Evolutionary conservation across 2,888 invertebrate genomes (phyloP).

Genomic region (Gari tellinella): DNA sequence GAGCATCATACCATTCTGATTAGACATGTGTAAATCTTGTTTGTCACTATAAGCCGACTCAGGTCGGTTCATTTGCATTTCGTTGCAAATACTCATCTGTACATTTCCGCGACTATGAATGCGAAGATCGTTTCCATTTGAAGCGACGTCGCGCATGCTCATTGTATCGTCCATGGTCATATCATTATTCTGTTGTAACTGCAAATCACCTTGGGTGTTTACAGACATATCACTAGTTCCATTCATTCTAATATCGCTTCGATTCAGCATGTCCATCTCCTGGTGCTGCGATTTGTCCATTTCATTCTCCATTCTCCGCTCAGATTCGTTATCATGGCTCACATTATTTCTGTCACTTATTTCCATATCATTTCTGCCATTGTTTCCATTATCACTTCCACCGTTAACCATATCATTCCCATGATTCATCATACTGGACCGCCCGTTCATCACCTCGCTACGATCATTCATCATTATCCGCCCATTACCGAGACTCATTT

Average conservation of each 20-base stretch:
- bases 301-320: conserved; percentile 22
- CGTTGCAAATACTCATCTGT: conserved; percentile 39
- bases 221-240: conserved; percentile 30
- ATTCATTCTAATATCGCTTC: conserved; percentile 33
- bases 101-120: conserved; percentile 44
- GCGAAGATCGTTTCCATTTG: conserved; percentile 25
- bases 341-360: conserved; percentile 35
- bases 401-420: conserved; percentile 28
- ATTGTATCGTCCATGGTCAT: conserved; percentile 44
- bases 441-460: conserved; percentile 15
- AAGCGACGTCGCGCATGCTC: conserved; percentile 26
- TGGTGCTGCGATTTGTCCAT: conserved; percentile 12
- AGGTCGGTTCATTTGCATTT: conserved; percentile 31
- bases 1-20: conserved; percentile 29
- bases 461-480: conserved; percentile 31
- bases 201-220: conserved; percentile 6
- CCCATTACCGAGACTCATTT: conserved; percentile 23
- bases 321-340: conserved; percentile 15
- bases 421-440: conserved; percentile 30
- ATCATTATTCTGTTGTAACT: conserved; percentile 28
- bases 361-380: conserved; percentile 22
- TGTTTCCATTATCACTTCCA: background rate
- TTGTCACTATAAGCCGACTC: conserved; percentile 42
- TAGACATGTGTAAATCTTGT: conserved; percentile 28
- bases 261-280: conserved; percentile 40